A percentile compares a stretch with the other conserved stretches of the same genome.
phyloP scores from a whole-genome alignment of 2,888 invertebrate genomes.

The Acleris emargana region DNA sequence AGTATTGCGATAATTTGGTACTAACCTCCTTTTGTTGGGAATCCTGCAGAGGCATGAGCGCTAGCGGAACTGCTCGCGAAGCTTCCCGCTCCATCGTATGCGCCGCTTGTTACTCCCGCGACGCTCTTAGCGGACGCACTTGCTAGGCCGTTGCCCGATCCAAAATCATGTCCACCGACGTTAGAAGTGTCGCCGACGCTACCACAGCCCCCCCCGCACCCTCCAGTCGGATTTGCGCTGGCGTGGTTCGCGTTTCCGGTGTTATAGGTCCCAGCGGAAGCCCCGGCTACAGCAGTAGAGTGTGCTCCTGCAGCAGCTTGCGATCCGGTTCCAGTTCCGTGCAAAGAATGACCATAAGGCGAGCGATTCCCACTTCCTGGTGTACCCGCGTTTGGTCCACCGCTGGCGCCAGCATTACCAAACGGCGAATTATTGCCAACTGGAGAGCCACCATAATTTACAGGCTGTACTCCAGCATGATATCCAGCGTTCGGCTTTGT shows the following conservation, averaged over 20 bases:
- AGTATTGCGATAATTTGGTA: conserved; percentile 25
- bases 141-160: conserved; percentile 40
- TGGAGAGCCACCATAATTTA: conserved; percentile 11
- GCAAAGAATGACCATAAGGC: conserved; percentile 38
- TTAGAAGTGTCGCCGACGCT: conserved; percentile 44
- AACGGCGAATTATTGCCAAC: conserved; percentile 17
- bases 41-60: conserved; percentile 66
- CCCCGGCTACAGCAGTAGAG: conserved; percentile 52
- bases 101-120: conserved; percentile 51
- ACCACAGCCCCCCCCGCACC: conserved; percentile 56
- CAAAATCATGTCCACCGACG: conserved; percentile 38
- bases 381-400: conserved; percentile 34
- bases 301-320: conserved; percentile 47
- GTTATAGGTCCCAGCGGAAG: conserved; percentile 46
- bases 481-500: conserved; percentile 11
- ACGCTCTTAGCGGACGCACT: conserved; percentile 57
- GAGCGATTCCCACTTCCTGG: conserved; percentile 38
- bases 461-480: conserved; percentile 17
- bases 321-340: conserved; percentile 39
- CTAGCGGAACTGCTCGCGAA: conserved; percentile 68
- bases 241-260: conserved; percentile 41
- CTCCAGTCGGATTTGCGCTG: conserved; percentile 44
- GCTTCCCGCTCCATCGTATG: conserved; percentile 51
- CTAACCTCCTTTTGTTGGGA: conserved; percentile 68
- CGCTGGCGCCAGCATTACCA: conserved; percentile 28